These are phyloP conservation scores for Hirtodrosophila cameraria DNA, from an alignment of 2,888 invertebrate species.

Conservation along the genomic window DNA sequence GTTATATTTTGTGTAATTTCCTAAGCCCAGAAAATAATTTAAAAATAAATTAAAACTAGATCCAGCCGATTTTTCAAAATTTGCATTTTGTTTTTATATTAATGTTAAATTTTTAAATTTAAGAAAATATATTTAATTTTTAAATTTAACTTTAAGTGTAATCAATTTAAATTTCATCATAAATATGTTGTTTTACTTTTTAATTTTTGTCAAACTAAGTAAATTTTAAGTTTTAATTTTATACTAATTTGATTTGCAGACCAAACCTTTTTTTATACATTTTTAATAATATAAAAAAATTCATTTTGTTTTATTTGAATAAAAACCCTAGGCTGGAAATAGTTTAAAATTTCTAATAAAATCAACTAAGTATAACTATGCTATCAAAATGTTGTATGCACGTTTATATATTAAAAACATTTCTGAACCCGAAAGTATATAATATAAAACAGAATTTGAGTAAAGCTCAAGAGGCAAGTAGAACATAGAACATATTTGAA, in stretches of 20 bases:
- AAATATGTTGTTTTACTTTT: background rate
- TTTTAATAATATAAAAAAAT: no score
- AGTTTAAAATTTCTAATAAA: background rate
- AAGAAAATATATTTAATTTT: no score
- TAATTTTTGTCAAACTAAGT: no score
- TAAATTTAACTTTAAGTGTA: no score
- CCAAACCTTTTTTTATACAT: no score
- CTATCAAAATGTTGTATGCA: constrained; percentile 1
- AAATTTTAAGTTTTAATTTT: background rate
- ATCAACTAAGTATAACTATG: background rate
- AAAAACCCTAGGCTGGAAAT: constrained; percentile 4
- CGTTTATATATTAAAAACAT: background rate
- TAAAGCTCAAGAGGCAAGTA: constrained; percentile 27
- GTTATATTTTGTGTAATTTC: no score
- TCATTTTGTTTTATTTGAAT: no score
- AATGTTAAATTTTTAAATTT: no score
- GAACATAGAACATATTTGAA: constrained; percentile 26
- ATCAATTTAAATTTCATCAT: no score
- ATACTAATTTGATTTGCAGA: constrained; percentile 4
- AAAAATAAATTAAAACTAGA: no score
- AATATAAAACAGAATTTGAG: constrained; percentile 8
- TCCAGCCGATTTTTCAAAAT: no score
- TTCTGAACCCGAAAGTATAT: constrained; percentile 3
- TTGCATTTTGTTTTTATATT: no score
- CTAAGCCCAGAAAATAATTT: constrained; percentile 8